These are phyloP conservation scores for Rhineura floridana DNA, from an alignment of 2,113 vertebrate species.

Conservation along the genomic window DNA sequence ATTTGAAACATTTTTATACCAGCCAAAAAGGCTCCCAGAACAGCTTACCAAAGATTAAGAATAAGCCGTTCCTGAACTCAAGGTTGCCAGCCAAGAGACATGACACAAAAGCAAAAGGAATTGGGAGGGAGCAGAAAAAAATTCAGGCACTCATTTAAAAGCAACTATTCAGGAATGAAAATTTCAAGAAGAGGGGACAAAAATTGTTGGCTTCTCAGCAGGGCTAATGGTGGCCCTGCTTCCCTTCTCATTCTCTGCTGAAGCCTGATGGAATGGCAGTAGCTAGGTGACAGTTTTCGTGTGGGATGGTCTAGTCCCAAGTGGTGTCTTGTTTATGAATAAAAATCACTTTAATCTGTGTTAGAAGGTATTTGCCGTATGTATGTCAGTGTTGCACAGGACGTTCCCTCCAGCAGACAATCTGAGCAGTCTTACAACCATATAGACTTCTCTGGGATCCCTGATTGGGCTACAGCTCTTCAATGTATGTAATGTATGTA, in stretches of 20 bases:
- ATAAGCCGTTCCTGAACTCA: neutral
- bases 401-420: neutral
- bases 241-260: too few species aligned
- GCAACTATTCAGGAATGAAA: neutral
- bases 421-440: neutral
- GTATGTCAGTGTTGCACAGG: neutral
- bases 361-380: neutral
- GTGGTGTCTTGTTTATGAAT: neutral
- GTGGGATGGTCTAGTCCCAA: neutral
- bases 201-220: too few species aligned
- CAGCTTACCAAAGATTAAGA: neutral
- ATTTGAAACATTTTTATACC: neutral
- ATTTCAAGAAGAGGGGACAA: neutral
- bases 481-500: too few species aligned
- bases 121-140: neutral
- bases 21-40: neutral
- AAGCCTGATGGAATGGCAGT: too few species aligned
- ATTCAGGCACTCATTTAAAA: neutral
- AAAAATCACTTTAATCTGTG: neutral
- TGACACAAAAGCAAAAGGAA: neutral
- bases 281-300: too few species aligned
- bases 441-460: neutral
- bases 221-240: too few species aligned
- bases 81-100: neutral
- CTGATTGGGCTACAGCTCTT: neutral